Percentiles rank a stretch among this genome's conserved stretches.
phyloP scores from a whole-genome alignment of 2,888 invertebrate genomes.

The Calameuta idolon region DNA sequence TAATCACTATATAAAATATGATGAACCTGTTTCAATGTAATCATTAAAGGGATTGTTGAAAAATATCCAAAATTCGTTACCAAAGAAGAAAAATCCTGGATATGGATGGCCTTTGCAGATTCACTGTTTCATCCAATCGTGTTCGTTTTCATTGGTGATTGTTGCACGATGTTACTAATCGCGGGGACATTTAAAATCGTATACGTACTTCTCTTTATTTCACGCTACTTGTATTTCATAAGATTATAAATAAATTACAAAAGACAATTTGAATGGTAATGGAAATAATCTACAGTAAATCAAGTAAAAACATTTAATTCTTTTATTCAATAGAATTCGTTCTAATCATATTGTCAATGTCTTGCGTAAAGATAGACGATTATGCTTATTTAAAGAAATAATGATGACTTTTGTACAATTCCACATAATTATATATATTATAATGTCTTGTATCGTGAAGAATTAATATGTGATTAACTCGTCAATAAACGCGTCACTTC shows the following conservation, averaged over 20 bases:
- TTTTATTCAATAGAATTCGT: background rate
- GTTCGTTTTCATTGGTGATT: background rate
- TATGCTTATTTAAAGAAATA: background rate
- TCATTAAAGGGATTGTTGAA: background rate
- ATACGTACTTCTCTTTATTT: background rate
- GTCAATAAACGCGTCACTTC: no score
- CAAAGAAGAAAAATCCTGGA: conserved; percentile 19
- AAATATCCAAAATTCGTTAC: conserved; percentile 18
- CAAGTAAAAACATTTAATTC: background rate
- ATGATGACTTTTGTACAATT: background rate
- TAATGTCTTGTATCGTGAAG: background rate
- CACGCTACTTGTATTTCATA: background rate
- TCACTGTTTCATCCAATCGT: conserved; percentile 6
- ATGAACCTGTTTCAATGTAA: background rate
- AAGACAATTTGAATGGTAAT: background rate
- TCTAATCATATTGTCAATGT: background rate
- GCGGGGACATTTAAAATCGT: background rate
- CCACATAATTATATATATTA: background rate
- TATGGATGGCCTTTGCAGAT: conserved; percentile 23
- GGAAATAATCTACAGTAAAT: background rate
- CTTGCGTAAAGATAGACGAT: background rate
- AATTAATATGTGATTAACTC: background rate
- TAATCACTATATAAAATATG: background rate
- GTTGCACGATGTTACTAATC: background rate
- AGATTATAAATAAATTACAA: background rate